Percentiles rank a stretch among this genome's conserved stretches.
Conservation (phyloP, 2,797 vertebrate genomes). For the Chelon auratus region DNA sequence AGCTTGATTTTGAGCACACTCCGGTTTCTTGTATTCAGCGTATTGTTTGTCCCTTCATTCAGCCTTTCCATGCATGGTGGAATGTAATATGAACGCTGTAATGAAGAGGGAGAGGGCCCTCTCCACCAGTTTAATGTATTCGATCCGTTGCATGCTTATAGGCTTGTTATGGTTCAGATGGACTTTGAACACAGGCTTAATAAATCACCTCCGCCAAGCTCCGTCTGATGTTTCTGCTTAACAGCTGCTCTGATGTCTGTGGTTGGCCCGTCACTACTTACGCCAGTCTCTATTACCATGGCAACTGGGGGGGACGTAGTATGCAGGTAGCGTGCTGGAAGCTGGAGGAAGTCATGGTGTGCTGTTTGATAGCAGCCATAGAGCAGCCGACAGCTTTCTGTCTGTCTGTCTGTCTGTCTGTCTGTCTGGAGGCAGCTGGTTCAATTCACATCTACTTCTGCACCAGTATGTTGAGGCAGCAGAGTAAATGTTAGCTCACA, state of each 20-base stretch:
- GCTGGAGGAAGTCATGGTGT: conserved; percentile 77
- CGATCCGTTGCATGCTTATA: conserved; percentile 74
- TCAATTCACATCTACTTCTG: conserved; percentile 34
- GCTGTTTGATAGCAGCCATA: conserved; percentile 77
- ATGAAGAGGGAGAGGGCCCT: conserved; percentile 69
- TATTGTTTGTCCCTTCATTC: conserved; percentile 70
- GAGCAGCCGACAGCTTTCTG: conserved; percentile 59
- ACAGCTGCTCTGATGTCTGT: conserved; percentile 78
- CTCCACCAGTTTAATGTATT: conserved; percentile 77
- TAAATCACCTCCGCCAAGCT: conserved; percentile 81
- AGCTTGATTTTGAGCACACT: conserved; percentile 65
- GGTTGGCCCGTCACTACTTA: conserved; percentile 71
- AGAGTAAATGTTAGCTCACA: conserved; percentile 33
- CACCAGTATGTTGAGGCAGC: conserved; percentile 26
- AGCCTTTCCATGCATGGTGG: conserved; percentile 57
- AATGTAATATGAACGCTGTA: conserved; percentile 75
- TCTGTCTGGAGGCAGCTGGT: conserved; percentile 29
- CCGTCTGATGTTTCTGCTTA: conserved; percentile 79
- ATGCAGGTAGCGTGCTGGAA: conserved; percentile 81
- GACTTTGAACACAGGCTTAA: conserved; percentile 78
- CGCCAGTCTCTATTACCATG: conserved; percentile 80
- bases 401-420: conserved; percentile 39
- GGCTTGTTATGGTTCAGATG: conserved; percentile 80
- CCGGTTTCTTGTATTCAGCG: conserved; percentile 63
- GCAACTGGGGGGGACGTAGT: conserved; percentile 78